These are phyloP conservation scores for Pteria penguin DNA, from an alignment of 2,888 invertebrate genomes.

Conservation along the genomic window DNA sequence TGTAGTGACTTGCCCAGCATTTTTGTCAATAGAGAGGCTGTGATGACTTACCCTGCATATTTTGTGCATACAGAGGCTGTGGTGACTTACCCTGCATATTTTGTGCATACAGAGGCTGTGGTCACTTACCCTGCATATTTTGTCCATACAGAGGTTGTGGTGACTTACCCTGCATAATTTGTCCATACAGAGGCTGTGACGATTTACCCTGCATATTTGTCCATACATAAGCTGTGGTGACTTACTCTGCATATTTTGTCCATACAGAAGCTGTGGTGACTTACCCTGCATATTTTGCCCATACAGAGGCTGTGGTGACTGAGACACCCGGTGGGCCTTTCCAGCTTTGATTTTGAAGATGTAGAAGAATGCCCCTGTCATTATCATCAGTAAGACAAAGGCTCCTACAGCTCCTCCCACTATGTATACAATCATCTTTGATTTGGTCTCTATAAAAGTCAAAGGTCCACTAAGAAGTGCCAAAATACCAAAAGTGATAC, in stretches of 20 bases:
- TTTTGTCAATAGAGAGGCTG: too few species aligned
- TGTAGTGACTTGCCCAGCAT: too few species aligned
- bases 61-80: too few species aligned
- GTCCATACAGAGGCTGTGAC: conserved; percentile 24
- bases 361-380: not conserved
- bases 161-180: conserved; percentile 32
- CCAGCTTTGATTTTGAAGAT: conserved; percentile 26
- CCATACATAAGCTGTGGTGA: too few species aligned
- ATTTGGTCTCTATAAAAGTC: not conserved
- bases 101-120: too few species aligned
- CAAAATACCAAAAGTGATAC: too few species aligned
- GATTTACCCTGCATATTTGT: too few species aligned
- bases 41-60: too few species aligned
- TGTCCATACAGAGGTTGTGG: conserved; percentile 28
- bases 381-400: conserved; percentile 14
- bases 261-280: too few species aligned
- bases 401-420: conserved; percentile 25
- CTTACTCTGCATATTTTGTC: too few species aligned
- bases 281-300: conserved; percentile 36
- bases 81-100: too few species aligned
- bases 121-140: conserved; percentile 36
- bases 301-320: conserved; percentile 22
- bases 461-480: too few species aligned
- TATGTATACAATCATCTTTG: conserved; percentile 23
- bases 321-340: conserved; percentile 5